Base-by-base conservation (phyloP, 2,888 invertebrate species). In the Linyphia triangularis region DNA sequence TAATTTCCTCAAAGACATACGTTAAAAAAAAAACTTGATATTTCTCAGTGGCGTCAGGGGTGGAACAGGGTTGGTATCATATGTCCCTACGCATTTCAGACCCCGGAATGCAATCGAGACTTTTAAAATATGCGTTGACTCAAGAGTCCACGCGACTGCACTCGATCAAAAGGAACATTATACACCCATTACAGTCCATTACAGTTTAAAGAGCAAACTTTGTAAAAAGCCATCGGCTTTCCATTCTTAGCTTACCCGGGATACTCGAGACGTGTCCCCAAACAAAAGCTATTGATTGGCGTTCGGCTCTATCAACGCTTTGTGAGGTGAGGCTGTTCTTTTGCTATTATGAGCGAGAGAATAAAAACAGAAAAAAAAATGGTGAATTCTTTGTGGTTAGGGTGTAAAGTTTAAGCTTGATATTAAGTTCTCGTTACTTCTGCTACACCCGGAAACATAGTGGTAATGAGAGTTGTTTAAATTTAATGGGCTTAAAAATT, bases 271-370 rank as follows among this genome's bases (percentile, higher is more conserved):
- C 86, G 57, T 59, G 79, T 67, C 16, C 51, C 73, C 59, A 59
- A 88, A 88, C 86, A 88, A 81, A 75, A 73, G 86, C 81, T 88
- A 88, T 88, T 88, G 86, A 88, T 82, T 75, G 65, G 69, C 37
- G 22, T 37, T 63, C 78, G 30, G 63, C 28, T 57, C 19, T 67
- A 26, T 72, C 26, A n/a, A n/a, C 77, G 10, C 61, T 61, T 28
- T 67, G 59, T 30, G 61, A 40, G 61, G 40, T 81, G 37, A 30
- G 40, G 5, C 24, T 59, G 61, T 28, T 63, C 43, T 82, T 22
- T 28, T 81, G 40, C 73, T 57, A 69, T 30, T 51, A 69, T 81
- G 30, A 73, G 22, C 28, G 30, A 26, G 16, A 24, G 24, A 63
- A 77, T 51, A 77, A 61, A 77, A 63, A 57, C 19, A 57, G 59